phyloP scores from a whole-genome alignment of 2,113 vertebrate genomes.

The Etheostoma cragini region DNA sequence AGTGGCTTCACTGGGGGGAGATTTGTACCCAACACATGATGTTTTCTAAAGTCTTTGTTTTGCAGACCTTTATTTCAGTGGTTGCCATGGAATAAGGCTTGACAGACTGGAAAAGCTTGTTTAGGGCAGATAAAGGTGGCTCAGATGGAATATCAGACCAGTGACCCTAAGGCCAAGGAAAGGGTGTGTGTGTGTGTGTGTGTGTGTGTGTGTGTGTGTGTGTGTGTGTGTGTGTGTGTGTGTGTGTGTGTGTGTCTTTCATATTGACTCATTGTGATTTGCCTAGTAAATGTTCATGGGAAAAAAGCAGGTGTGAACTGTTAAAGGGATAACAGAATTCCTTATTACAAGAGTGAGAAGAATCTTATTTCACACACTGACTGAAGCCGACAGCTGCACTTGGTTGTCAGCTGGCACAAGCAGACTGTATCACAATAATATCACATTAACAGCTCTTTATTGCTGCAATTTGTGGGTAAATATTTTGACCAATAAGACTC shows the following conservation, averaged over 20 bases:
- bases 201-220: neutral
- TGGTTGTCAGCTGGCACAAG: neutral
- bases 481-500: slow-evolving; percentile 10
- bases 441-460: slow-evolving; percentile 39
- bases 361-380: slow-evolving; percentile 55
- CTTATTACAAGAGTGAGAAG: slow-evolving; percentile 32
- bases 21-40: slow-evolving; percentile 29
- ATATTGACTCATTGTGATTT: slow-evolving; percentile 40
- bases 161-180: slow-evolving; percentile 68
- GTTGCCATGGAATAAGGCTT: slow-evolving; percentile 86
- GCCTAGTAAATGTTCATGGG: slow-evolving; percentile 21
- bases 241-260: neutral
- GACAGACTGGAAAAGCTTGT: slow-evolving; percentile 91
- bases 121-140: slow-evolving; percentile 81
- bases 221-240: neutral
- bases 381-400: slow-evolving; percentile 64
- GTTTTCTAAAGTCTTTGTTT: slow-evolving; percentile 84
- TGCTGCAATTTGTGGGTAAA: slow-evolving; percentile 22
- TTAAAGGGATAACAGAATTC: slow-evolving; percentile 26
- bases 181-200: slow-evolving; percentile 6
- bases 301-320: slow-evolving; percentile 56
- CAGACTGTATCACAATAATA: slow-evolving; percentile 34
- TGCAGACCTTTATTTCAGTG: slow-evolving; percentile 80
- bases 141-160: slow-evolving; percentile 78
- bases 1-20: slow-evolving; percentile 24